Evolutionary conservation across 2,113 vertebrate species (phyloP), one percentile per base, ranked within the genome.

Genomic region (Chaetodon trifascialis): DNA sequence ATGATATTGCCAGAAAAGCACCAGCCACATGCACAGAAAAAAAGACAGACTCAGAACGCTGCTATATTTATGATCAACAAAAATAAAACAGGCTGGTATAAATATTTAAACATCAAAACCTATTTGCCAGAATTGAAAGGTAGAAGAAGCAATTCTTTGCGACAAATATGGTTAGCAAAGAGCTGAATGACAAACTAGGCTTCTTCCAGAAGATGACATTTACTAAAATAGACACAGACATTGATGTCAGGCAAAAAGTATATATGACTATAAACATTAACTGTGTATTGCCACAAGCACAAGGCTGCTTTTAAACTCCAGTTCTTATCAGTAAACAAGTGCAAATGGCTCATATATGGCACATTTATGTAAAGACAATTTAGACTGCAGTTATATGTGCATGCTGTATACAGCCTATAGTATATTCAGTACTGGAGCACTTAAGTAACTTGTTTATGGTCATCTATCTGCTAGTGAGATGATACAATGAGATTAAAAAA

Each of bases 191-290:
- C 11, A 55, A 81, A 70, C 4, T 30, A 0, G 25, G 30, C 11
- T 40, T 62, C 9, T 65, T 56, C 21, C 4, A 65, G 64, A 73
- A 11, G 4, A 58, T 54, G n/a, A 76, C 47, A 73, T 36, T 30
- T 54, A 69, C 11, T 21, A 17, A 65, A 79, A 62, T 36, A 5
- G 15, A 80, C 25, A 76, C n/a, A 62, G 44, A 54, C 16, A 76
- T 2, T 62, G 60, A 77, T 7, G 44, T 51, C 58, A 4, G 38
- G 10, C 46, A 71, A 30, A 34, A 51, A 59, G 5, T 21, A 47
- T 11, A 52, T 12, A 47, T 52, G 40, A 69, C 70, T 58, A 16
- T 19, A 47, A 76, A 69, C 38, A 62, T 0, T 17, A 17, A 66
- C 25, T 80, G 40, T 55, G 7, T 21, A 38, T 63, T 62, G 62